Conservation (phyloP, 2,888 invertebrate species). For the Agrotis segetum region DNA sequence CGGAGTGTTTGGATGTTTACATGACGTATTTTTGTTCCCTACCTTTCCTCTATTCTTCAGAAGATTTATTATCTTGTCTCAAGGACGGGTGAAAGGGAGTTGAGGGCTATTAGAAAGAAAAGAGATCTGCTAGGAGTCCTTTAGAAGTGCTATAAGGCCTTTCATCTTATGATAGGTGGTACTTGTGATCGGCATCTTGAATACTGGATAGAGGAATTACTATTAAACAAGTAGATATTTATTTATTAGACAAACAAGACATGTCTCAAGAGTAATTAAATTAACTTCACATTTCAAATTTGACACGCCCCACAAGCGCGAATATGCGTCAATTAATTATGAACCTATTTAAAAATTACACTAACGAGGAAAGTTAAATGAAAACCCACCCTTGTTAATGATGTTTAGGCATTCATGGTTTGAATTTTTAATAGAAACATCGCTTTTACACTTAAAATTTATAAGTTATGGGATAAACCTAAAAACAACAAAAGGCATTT, state of each 20-base stretch:
- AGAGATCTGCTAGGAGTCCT: constrained; percentile 35
- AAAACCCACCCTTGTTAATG: constrained; percentile 26
- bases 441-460: constrained; percentile 16
- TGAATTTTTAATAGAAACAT: constrained; percentile 36
- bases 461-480: no score
- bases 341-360: constrained; percentile 29
- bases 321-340: not conserved
- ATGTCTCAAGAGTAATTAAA: constrained; percentile 1
- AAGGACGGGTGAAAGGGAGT: constrained; percentile 51
- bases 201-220: constrained; percentile 3
- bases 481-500: not conserved
- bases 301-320: not conserved
- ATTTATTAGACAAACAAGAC: not conserved
- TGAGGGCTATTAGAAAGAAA: constrained; percentile 36
- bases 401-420: constrained; percentile 31
- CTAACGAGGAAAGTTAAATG: constrained; percentile 52
- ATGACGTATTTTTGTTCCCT: constrained; percentile 63
- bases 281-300: not conserved
- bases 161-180: constrained; percentile 31
- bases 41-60: constrained; percentile 50
- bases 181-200: constrained; percentile 17
- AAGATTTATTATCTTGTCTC: constrained; percentile 63
- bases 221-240: not conserved
- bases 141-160: constrained; percentile 34
- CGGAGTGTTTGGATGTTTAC: constrained; percentile 63